Base-by-base conservation (phyloP, 2,113 vertebrate species). In the Orycteropus afer region DNA sequence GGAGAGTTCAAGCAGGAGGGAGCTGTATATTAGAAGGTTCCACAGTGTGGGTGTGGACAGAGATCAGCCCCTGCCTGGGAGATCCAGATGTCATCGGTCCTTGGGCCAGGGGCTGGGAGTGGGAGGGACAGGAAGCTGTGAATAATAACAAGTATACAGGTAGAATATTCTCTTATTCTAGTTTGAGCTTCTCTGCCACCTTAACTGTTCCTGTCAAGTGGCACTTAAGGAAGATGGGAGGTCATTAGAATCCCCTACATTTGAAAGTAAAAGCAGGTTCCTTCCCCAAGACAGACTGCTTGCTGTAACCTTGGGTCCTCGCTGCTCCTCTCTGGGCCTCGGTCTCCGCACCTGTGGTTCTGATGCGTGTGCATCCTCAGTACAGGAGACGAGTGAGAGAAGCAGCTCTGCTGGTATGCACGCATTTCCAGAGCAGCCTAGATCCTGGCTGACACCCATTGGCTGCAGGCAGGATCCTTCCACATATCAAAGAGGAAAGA, bases 401-500 rank as follows among this genome's bases (percentile, higher is more conserved):
- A 47, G 17, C 53, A 37, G 1, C 1, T 37, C 1, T 17, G 51
- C 23, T 10, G 1, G 15, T 42, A 79, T 8, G 25, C 69, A 9
- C 3, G 20, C 17, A 7, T 92, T 93, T 53, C 89, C 61, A 0
- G 27, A 45, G 79, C 47, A 8, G 23, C 8, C 59, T 5, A n/a
- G 23, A 79, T 89, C 84, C 47, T 77, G 94, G 77, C 90, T 93
- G 32, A 47, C 81, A 95, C 97, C 96, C 96, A 49, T 80, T 97
- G 88, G 76, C 91, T 73, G 61, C 20, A 85, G 94, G 76, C 78
- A 71, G 78, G 90, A 90, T 88, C n/a, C n/a, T 90, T 32, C 92
- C 84, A 93, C 96, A 97, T 89, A 95, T 97, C 94, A 96, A 95
- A 82, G 63, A 78, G 88, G 96, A 86, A 95, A 93, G 61, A 88